Conservation (phyloP, 2,113 vertebrate species). For the Euleptes europaea region DNA sequence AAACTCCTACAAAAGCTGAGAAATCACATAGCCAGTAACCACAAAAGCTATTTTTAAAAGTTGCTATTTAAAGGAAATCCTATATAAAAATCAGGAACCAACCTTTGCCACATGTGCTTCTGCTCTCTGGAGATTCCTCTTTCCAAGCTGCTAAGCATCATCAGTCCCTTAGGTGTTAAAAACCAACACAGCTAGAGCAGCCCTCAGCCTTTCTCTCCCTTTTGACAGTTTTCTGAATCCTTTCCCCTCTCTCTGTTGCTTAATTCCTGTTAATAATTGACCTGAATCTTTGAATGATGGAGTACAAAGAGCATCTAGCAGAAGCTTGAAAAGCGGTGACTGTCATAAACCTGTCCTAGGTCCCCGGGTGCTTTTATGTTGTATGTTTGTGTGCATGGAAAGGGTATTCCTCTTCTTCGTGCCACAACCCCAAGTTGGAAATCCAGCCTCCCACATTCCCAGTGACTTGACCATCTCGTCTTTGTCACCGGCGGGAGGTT, state of each 20-base stretch:
- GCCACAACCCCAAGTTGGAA: too few species aligned
- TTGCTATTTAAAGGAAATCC: not conserved
- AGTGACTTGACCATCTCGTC: too few species aligned
- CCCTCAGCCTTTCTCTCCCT: not conserved
- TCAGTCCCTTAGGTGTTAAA: not conserved
- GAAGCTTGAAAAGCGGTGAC: not conserved
- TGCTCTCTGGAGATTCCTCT: not conserved
- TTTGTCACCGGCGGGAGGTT: too few species aligned
- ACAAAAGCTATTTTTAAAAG: not conserved
- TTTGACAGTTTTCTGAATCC: not conserved
- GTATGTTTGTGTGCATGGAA: too few species aligned
- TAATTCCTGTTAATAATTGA: not conserved
- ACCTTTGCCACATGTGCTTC: not conserved
- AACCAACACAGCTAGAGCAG: rapidly evolving
- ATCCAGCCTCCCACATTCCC: too few species aligned
- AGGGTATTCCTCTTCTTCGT: too few species aligned
- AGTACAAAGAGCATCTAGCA: conserved; percentile 49
- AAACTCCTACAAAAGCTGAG: not conserved
- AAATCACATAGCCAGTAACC: not conserved
- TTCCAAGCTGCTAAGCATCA: not conserved
- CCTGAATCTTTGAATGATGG: not conserved
- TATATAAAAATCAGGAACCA: conserved; percentile 16
- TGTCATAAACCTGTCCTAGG: too few species aligned
- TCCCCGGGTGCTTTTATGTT: too few species aligned
- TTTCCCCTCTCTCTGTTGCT: not conserved